Base-by-base conservation (phyloP, 1,140 invertebrate genomes). In the Mycetomoellerius zeteki region DNA sequence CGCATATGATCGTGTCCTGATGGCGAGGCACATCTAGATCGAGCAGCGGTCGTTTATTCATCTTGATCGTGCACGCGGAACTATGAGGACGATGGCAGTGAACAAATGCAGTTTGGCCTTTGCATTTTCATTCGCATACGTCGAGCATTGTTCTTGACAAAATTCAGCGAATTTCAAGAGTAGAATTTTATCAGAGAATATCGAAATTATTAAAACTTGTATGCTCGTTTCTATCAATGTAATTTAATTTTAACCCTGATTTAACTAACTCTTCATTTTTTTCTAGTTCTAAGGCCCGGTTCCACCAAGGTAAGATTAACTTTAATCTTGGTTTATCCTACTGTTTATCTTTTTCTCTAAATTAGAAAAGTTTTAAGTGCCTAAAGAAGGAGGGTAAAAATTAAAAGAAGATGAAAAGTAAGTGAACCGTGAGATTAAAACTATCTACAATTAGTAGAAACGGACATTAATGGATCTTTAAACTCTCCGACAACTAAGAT, bases 11-110 rank as follows among this genome's bases (percentile, higher is more conserved):
- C 58, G 54, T 21, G 37, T 30, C 19, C 37, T 30, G 77, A 69
- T 52, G 47, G 43, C 62, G 21, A 69, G 65, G 47, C 77, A 5
- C 64, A 14, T 81, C 77, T 30, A 54, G n/a, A 69, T 81, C 64
- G 43, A 33, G 43, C 10, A 60, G 37, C 47, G 64, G 30, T 30
- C 27, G 52, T 54, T 67, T 54, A 12, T 69, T 58, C 77, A 14
- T 56, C 19, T 69, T 14, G 2, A 56, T 14, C 33, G 3, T 56
- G 77, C 47, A 54, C 60, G 21, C 60, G 60, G 27, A 69, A 80
- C 27, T 30, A 54, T 47, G 62, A 52, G 27, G 19, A 7, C 30
- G 19, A 65, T 12, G 8, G 8, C 24, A 64, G 19, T 16, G n/a
- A 56, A n/a, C 30, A 6, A 33, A n/a, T 27, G 60, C 27, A 14